Conservation (phyloP, 1,140 invertebrate genomes). For the Piezodorus guildinii region DNA sequence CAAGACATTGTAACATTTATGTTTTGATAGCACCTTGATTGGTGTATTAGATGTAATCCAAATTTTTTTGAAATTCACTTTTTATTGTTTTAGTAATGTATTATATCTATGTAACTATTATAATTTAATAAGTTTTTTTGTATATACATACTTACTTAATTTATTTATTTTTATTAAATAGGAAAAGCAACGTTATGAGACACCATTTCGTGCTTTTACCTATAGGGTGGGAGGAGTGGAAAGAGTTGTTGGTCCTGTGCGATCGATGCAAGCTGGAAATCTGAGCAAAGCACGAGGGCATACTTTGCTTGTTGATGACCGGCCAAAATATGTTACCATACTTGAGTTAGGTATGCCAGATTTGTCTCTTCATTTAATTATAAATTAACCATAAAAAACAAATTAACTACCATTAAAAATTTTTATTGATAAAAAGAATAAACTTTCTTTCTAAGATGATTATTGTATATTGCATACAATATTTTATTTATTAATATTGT, state of each 20-base stretch:
- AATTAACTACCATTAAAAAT: too few species aligned
- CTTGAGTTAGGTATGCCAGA: conserved; percentile 51
- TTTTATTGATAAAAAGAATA: too few species aligned
- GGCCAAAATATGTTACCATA: conserved; percentile 86
- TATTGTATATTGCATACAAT: too few species aligned
- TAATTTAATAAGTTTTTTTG: neutral
- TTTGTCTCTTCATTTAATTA: too few species aligned
- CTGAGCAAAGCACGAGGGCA: conserved; percentile 64
- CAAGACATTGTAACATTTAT: too few species aligned
- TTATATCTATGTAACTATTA: neutral
- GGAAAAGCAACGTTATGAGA: conserved; percentile 60
- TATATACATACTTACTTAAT: neutral
- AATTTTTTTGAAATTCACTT: neutral
- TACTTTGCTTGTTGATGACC: conserved; percentile 63
- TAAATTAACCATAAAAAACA: too few species aligned
- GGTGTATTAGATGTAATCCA: too few species aligned
- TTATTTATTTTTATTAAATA: conserved; percentile 32
- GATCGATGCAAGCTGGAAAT: conserved; percentile 54
- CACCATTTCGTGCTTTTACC: conserved; percentile 75
- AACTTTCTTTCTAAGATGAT: too few species aligned
- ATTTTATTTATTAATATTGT: too few species aligned
- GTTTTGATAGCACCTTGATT: too few species aligned
- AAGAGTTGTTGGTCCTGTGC: conserved; percentile 78
- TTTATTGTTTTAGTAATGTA: neutral
- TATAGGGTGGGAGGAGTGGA: conserved; percentile 75